Conservation (phyloP, 1,140 invertebrate genomes). For the Hetaerina americana region DNA sequence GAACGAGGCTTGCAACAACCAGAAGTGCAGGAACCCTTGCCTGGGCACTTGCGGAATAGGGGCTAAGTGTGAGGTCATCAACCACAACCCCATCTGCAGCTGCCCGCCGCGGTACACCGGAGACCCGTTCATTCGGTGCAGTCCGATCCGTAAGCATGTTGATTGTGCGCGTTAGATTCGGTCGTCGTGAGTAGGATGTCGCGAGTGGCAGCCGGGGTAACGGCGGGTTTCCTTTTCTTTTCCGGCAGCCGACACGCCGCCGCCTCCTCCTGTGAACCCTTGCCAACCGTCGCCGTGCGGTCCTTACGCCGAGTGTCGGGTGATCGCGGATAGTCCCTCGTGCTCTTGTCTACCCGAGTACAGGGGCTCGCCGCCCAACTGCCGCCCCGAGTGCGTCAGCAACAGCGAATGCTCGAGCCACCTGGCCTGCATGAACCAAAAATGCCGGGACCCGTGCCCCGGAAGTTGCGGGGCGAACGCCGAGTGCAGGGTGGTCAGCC, state of each 20-base stretch:
- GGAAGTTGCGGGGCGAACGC: slow-evolving; percentile 48
- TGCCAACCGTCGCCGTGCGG: slow-evolving; percentile 70
- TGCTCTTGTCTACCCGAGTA: slow-evolving; percentile 50
- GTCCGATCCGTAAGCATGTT: slow-evolving; percentile 33
- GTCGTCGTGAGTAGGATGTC: neutral
- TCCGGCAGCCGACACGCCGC: slow-evolving; percentile 13
- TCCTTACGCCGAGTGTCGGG: slow-evolving; percentile 60
- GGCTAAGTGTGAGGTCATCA: slow-evolving; percentile 47
- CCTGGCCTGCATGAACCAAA: slow-evolving; percentile 50
- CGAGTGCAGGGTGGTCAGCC: slow-evolving; percentile 49
- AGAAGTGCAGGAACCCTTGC: slow-evolving; percentile 56
- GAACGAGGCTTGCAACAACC: slow-evolving; percentile 48
- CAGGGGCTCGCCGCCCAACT: slow-evolving; percentile 47
- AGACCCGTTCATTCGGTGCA: slow-evolving; percentile 45
- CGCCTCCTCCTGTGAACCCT: slow-evolving; percentile 35
- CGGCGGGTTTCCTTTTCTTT: slow-evolving; percentile 10
- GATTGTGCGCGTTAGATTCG: neutral
- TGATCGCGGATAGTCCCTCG: slow-evolving; percentile 44
- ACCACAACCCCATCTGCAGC: slow-evolving; percentile 48
- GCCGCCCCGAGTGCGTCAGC: slow-evolving; percentile 48
- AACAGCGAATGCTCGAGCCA: slow-evolving; percentile 46
- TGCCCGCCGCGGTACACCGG: slow-evolving; percentile 43
- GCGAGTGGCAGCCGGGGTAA: neutral
- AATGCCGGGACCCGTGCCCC: slow-evolving; percentile 52
- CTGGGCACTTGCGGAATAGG: slow-evolving; percentile 49